These are phyloP conservation scores for Ammospiza maritima DNA, from an alignment of 2,797 vertebrate species.

Conservation along the genomic window DNA sequence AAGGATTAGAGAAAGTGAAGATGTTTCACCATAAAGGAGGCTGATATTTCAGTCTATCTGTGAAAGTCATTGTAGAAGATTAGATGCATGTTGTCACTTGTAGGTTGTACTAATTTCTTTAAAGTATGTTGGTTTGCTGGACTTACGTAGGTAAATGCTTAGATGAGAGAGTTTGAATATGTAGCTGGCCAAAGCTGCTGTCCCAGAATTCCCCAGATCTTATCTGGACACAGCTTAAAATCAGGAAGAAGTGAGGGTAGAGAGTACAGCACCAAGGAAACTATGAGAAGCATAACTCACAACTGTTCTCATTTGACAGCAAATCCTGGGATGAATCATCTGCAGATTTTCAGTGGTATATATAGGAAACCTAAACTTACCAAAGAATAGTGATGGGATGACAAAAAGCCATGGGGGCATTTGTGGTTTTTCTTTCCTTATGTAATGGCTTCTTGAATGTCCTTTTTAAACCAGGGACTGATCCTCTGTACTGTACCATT, in stretches of 20 bases:
- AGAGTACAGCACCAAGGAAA: neutral
- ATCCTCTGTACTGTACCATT: slow-evolving; percentile 6
- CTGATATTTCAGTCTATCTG: neutral
- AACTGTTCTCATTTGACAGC: slow-evolving; percentile 23
- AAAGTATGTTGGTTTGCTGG: neutral
- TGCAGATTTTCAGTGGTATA: slow-evolving; percentile 27
- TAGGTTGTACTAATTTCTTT: neutral
- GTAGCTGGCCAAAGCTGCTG: neutral
- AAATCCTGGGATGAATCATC: slow-evolving; percentile 40
- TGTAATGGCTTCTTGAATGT: slow-evolving; percentile 13
- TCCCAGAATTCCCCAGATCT: neutral
- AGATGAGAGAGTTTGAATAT: neutral
- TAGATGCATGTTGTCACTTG: neutral
- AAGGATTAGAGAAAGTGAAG: neutral
- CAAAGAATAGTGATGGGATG: neutral
- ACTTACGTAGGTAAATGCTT: neutral
- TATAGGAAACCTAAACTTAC: slow-evolving; percentile 42
- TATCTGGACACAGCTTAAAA: neutral
- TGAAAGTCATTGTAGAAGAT: neutral
- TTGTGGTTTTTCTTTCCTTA: neutral
- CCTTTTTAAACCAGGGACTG: neutral
- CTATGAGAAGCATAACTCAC: neutral
- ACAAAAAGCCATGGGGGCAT: slow-evolving; percentile 17
- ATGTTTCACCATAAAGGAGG: neutral
- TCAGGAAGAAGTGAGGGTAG: neutral